Conservation (phyloP, 1,140 invertebrate genomes). For the Euwallacea fornicatus region DNA sequence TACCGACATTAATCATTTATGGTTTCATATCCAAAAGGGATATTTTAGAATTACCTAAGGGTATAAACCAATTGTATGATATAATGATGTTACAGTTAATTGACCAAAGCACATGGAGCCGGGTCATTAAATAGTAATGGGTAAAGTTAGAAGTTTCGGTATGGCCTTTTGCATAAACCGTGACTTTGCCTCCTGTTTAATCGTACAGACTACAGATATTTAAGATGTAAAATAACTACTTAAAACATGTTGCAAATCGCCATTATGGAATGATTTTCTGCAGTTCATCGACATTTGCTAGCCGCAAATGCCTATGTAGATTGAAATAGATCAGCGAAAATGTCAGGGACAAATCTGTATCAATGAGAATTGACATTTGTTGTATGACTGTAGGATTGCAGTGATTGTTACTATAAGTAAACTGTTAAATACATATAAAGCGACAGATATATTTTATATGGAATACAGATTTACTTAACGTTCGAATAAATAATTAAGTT, state of each 20-base stretch:
- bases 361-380: too few relatives aligned
- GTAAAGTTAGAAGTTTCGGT: background rate
- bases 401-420: too few relatives aligned
- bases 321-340: background rate
- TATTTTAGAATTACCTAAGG: too few relatives aligned
- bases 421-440: too few relatives aligned
- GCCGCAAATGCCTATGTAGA: background rate
- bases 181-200: background rate
- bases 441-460: too few relatives aligned
- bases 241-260: constrained; percentile 1
- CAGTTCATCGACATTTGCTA: constrained; percentile 4
- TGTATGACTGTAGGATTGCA: too few relatives aligned
- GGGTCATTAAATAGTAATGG: background rate
- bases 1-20: too few relatives aligned
- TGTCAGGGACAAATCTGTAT: background rate
- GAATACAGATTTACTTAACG: too few relatives aligned
- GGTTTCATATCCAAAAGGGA: too few relatives aligned
- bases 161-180: constrained; percentile 1
- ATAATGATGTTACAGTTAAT: background rate
- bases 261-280: background rate
- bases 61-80: too few relatives aligned
- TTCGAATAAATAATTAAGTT: too few relatives aligned
- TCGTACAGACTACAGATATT: background rate
- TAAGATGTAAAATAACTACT: background rate
- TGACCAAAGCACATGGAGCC: background rate